Evolutionary conservation across 2,797 vertebrate genomes (phyloP).

Genomic region (Tokudaia muenninki): DNA sequence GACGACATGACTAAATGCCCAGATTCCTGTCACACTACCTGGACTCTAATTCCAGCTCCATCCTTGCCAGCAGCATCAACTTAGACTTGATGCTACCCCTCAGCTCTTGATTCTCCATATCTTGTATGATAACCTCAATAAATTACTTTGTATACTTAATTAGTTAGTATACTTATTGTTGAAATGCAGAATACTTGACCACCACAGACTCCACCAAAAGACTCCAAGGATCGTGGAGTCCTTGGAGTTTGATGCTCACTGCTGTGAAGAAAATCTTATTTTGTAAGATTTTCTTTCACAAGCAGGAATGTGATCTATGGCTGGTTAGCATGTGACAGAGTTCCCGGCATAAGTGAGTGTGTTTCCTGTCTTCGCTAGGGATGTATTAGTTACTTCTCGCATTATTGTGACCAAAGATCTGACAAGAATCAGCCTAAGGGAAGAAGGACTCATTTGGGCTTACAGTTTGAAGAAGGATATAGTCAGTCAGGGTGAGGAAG

Average conservation of each 20-base stretch:
- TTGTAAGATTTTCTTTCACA: neutral
- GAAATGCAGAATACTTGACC: neutral
- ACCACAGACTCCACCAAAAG: neutral
- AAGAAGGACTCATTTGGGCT: neutral
- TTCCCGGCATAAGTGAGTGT: constrained; percentile 7
- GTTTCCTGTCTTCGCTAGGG: neutral
- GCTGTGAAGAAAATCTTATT: neutral
- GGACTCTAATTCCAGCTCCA: neutral
- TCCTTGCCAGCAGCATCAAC: neutral
- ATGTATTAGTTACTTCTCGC: neutral
- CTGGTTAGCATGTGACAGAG: neutral
- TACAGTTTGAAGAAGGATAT: neutral
- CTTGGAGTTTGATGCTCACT: neutral
- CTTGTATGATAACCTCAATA: neutral
- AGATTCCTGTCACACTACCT: neutral
- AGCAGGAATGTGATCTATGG: neutral
- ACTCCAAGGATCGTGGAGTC: neutral
- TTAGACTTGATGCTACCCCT: neutral
- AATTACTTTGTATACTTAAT: neutral
- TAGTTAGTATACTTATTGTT: neutral
- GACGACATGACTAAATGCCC: neutral
- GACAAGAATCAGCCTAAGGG: neutral
- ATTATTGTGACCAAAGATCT: neutral
- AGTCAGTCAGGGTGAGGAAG: neutral
- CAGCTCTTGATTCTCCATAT: neutral